Evolutionary conservation across 1,140 invertebrate genomes (phyloP).

Genomic region (Hyposmocoma kahamanoa): DNA sequence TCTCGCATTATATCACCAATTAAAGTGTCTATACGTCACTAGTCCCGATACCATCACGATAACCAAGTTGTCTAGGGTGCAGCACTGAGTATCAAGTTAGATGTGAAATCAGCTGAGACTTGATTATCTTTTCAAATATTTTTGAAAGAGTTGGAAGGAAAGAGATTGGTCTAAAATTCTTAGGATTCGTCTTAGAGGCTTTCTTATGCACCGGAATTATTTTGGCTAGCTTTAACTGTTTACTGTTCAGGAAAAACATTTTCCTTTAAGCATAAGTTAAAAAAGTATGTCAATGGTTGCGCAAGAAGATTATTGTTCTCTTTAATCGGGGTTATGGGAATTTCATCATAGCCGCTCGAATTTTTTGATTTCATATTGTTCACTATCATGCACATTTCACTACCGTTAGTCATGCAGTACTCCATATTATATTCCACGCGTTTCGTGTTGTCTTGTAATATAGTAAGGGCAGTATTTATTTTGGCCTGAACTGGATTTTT

Average conservation of each 20-base stretch:
- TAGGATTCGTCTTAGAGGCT: background rate
- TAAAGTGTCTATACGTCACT: background rate
- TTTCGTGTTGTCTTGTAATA: background rate
- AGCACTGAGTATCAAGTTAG: background rate
- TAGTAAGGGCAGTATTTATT: background rate
- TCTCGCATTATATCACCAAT: background rate
- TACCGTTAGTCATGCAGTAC: background rate
- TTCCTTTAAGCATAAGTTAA: background rate
- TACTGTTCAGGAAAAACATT: background rate
- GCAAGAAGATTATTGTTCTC: background rate
- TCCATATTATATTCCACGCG: background rate
- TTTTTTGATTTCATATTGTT: background rate
- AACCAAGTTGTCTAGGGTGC: background rate
- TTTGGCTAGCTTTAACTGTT: background rate
- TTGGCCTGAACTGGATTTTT: background rate
- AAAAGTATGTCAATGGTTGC: background rate
- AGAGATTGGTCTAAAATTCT: background rate
- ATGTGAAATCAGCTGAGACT: background rate
- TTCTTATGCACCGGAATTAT: background rate
- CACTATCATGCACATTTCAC: background rate
- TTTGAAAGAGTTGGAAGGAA: background rate
- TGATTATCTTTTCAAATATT: slow-evolving; percentile 6
- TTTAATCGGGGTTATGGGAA: background rate
- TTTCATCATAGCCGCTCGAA: background rate
- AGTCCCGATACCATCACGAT: background rate